Evolutionary conservation across 2,113 vertebrate genomes (phyloP), one percentile per base, ranked within the genome.

Genomic region (Syrmaticus mikado): DNA sequence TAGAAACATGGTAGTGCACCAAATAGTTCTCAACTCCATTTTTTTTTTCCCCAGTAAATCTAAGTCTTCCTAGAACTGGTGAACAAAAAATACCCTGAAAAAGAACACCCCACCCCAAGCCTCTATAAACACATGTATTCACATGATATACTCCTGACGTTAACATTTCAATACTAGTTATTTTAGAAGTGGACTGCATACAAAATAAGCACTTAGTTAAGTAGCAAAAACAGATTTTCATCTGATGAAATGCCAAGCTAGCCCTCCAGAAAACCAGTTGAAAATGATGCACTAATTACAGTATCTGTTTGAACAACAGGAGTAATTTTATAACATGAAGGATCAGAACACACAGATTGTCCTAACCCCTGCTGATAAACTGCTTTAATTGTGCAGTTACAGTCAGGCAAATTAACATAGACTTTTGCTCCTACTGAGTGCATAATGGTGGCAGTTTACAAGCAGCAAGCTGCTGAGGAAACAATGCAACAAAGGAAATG

Each of bases 231-330:
- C 9, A 72, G 45, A n/a, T 1, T 83, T 78, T 81, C 65, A 82
- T 79, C 75, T 73, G 53, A 85, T 52, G 72, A 87, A 94, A 94
- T 28, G 28, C 52, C 27, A 85, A 65, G 87, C 80, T 82, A 95
- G 65, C 32, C 53, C 68, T 30, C n/a, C 21, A 79, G 83, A 95
- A 95, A 93, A 89, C 12, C 77, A 74, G 91, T 94, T 96, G 92
- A 82, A 96, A 96, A 95, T 89, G 86, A 97, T 86, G 86, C 60
- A 96, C 91, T 97, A 97, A 98, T 97, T 97, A 94, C 82, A 95
- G 82, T 92, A 97, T 95, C 92, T 97, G 96, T 97, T 96, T 97
- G 90, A 97, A 97, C 96, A 97, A 97, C 95, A 97, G 76, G 92
- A 96, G 94, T 94, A 96, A 97, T 97, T 95, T 92, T 96, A 50